Base-by-base conservation (phyloP, 2,888 invertebrate species). In the Ceramica pisi region DNA sequence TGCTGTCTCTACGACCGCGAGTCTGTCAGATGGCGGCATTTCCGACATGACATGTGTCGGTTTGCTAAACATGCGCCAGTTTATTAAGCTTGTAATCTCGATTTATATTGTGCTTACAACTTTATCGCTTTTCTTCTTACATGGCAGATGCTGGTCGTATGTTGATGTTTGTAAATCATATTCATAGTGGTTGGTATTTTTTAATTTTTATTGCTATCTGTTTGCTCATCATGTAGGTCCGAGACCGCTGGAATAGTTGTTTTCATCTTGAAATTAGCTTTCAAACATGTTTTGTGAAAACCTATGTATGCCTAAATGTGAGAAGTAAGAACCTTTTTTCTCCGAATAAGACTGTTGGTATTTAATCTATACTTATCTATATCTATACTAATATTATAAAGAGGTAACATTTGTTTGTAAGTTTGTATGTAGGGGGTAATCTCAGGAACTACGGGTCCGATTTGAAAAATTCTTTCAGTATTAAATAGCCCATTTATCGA, bases 21-120 rank as follows among this genome's bases (percentile, higher is more conserved):
- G 41, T 56, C 71, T 73, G 77, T 80, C 84, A 77, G 70, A 63
- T 60, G 51, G 53, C 38, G 51, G 50, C 50, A 12, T 67, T 41
- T 44, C 48, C 48, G n/a, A n/a, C n/a, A n/a, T 48, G 73, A 80
- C 77, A 71, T 59, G 67, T 68, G 81, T 77, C 64, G 61, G 70
- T 67, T 77, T 76, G 62, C 46, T 60, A 55, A 67, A 71, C 64
- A 72, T 48, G 48, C 35, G 31, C 50, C 26, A 55, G 50, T 63
- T 75, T 75, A 68, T 78, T 59, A 71, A 66, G 56, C 50, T 50
- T 79, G 48, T 80, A 62, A 80, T 74, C 35, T 26, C 10, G 31
- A 53, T 72, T 41, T 67, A 35, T 70, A 53, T 65, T 44, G 14
- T 51, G n/a, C 41, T 60, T 44, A 60, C 41, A 21, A 26, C 19